Base-by-base conservation (phyloP, 1,140 invertebrate species). In the Plectrocnemia conspersa region DNA sequence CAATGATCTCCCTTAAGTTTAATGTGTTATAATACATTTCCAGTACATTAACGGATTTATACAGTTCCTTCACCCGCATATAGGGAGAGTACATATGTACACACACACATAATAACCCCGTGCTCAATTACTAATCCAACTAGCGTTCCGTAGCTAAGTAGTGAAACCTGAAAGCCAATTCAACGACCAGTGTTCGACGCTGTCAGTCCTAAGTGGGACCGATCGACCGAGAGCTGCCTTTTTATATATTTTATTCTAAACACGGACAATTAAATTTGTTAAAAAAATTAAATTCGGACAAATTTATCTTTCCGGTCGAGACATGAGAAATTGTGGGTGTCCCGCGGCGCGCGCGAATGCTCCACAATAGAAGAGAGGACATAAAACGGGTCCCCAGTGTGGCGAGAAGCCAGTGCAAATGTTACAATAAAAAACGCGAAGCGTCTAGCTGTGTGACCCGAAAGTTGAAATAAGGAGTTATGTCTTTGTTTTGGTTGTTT, bases 121-220 rank as follows among this genome's bases (percentile, higher is more conserved):
- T 50, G 32, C 27, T 50, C 42, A 33, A 44, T 44, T 52, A 52
- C 55, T 57, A 57, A 57, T 57, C 55, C 55, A 52, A 52, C 49
- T 57, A 52, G 27, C 55, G 42, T 23, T 29, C 52, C 45, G 42
- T 38, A 25, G 29, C 18, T 54, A 45, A 46, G 52, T 45, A 46
- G 52, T 24, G 40, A 46, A 46, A 54, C 52, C 29, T 50, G 47
- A 50, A 50, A 57, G 55, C 48, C 47, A 52, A 45, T 40, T 36
- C 41, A 15, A 15, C 23, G 24, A 42, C 13, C 42, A 36, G 33
- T 57, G 46, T 52, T 47, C 45, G 32, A 38, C 27, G 23, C 42
- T 57, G 55, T 57, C 55, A 35, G 55, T 46, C 36, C 29, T 57
- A 52, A 57, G 41, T 57, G 42, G 52, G 49, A 57, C 21, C 45